A percentile compares a stretch with the other conserved stretches of the same genome.
phyloP scores from a whole-genome alignment of 2,888 invertebrate genomes.

The Cordilura impudica region DNA sequence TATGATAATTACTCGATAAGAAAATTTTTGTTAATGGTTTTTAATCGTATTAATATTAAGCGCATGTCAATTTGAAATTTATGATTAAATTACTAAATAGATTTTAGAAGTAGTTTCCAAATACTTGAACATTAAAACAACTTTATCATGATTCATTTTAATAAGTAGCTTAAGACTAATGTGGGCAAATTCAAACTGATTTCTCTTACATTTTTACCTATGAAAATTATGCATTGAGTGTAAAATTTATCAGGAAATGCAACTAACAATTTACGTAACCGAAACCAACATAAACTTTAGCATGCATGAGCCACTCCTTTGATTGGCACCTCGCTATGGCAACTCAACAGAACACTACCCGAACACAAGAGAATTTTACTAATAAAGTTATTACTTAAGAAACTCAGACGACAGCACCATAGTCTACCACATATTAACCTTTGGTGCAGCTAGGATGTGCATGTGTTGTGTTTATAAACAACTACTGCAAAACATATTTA shows the following conservation, averaged over 20 bases:
- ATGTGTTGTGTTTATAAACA: slow-evolving; percentile 23
- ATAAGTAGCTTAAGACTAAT: too few relatives aligned
- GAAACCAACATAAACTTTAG: slow-evolving; percentile 20
- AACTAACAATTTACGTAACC: slow-evolving; percentile 50
- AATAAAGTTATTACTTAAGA: slow-evolving; percentile 55
- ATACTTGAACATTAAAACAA: background rate
- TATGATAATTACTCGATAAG: slow-evolving; percentile 16
- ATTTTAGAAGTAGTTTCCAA: background rate
- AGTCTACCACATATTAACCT: slow-evolving; percentile 17
- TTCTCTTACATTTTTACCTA: background rate
- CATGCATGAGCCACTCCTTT: slow-evolving; percentile 48
- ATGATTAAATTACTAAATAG: background rate
- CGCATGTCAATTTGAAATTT: background rate
- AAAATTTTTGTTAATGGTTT: background rate
- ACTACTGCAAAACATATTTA: slow-evolving; percentile 15
- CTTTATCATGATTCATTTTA: background rate
- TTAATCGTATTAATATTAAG: background rate
- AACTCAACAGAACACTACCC: background rate
- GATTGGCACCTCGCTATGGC: slow-evolving; percentile 44
- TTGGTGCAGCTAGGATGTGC: slow-evolving; percentile 6
- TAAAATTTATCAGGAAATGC: slow-evolving; percentile 45
- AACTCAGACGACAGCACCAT: slow-evolving; percentile 27
- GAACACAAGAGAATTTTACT: background rate
- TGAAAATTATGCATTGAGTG: background rate
- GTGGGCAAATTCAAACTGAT: background rate